A percentile compares a stretch with the other conserved stretches of the same genome.
phyloP scores from a whole-genome alignment of 64 coral and sea anemone species.

The Cladopsammia gracilis region DNA sequence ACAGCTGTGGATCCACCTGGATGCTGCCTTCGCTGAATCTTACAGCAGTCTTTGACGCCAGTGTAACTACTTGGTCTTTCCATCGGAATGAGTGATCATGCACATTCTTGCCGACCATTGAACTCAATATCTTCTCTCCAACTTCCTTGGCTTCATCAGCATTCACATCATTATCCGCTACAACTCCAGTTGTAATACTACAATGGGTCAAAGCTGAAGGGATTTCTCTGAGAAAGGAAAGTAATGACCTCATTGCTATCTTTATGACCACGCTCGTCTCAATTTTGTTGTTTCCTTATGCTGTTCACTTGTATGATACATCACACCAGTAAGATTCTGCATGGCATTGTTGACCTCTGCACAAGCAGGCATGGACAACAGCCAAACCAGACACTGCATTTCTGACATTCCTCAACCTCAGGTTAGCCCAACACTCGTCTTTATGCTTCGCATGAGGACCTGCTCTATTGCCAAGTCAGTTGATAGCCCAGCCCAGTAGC shows the following conservation, averaged over 20 bases:
- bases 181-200: constrained; percentile 40
- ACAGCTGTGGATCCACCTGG: constrained; percentile 34
- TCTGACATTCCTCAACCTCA: constrained; percentile 41
- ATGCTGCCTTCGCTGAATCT: background rate
- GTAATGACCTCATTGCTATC: constrained; percentile 8
- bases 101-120: background rate
- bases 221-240: constrained; percentile 41
- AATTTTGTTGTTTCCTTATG: constrained; percentile 19
- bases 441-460: constrained; percentile 63
- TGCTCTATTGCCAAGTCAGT: constrained; percentile 16
- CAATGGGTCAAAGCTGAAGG: constrained; percentile 23
- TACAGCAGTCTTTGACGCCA: constrained; percentile 4
- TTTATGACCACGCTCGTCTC: constrained; percentile 3
- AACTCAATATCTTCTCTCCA: constrained; percentile 20
- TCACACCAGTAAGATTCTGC: constrained; percentile 37
- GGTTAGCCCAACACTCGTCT: constrained; percentile 59
- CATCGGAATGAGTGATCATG: constrained; percentile 30
- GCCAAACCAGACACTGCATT: constrained; percentile 34
- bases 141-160: constrained; percentile 27
- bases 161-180: constrained; percentile 19
- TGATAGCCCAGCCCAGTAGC: constrained; percentile 34
- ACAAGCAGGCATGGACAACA: constrained; percentile 46
- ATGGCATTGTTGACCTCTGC: constrained; percentile 57
- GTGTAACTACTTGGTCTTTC: constrained; percentile 25
- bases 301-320: constrained; percentile 16